These are phyloP conservation scores for Meteorus sp. DNA, from an alignment of 1,140 invertebrate species.

Conservation along the genomic window DNA sequence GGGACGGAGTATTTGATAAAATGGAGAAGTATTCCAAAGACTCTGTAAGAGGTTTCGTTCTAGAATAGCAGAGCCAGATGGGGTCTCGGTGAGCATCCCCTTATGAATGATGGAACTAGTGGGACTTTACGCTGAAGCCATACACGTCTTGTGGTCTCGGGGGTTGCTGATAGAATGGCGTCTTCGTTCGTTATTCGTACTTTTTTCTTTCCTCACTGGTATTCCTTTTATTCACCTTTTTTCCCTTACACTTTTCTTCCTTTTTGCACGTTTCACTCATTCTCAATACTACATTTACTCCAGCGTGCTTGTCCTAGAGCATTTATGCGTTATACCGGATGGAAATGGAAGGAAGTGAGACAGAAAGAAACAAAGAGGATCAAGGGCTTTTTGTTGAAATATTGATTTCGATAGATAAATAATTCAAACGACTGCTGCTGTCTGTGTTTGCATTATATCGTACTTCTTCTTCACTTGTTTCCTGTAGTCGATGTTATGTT, in stretches of 20 bases:
- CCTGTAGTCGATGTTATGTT: conserved; percentile 9
- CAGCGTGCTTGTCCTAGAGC: not conserved
- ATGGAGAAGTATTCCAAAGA: conserved; percentile 16
- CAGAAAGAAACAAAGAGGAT: too few relatives aligned
- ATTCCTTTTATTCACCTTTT: not conserved
- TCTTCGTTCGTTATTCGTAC: not conserved
- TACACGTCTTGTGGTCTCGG: conserved; percentile 12
- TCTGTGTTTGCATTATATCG: not conserved
- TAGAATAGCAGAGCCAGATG: conserved; percentile 10
- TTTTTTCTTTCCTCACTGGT: not conserved
- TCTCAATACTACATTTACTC: conserved; percentile 8
- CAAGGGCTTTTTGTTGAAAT: conserved; percentile 18
- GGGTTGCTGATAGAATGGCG: conserved; percentile 10
- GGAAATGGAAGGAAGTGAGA: conserved; percentile 27
- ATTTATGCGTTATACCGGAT: not conserved
- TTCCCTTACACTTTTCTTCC: not conserved
- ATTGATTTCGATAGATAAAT: conserved; percentile 18
- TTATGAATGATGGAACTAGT: conserved; percentile 27
- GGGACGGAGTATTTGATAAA: conserved; percentile 9
- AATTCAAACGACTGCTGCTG: conserved; percentile 19
- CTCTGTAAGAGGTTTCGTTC: conserved; percentile 12
- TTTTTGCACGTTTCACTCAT: not conserved
- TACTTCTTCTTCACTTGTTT: conserved; percentile 7
- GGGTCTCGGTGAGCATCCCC: conserved; percentile 1
- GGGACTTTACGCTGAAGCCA: conserved; percentile 17